Evolutionary conservation across 2,888 invertebrate species (phyloP).

Genomic region (Thumatha senex): DNA sequence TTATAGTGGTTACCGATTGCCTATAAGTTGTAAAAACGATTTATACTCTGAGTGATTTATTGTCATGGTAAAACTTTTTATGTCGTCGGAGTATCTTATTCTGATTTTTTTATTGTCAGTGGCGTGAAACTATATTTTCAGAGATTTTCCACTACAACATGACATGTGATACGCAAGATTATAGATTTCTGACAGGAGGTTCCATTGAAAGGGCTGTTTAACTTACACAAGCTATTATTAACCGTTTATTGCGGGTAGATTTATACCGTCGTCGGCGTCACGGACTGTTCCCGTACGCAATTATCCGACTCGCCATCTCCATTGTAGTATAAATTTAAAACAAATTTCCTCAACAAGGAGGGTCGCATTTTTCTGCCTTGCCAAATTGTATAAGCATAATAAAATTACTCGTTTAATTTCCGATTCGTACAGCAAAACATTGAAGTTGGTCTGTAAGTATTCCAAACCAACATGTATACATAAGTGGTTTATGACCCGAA

Average conservation of each 20-base stretch:
- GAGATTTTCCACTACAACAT: constrained; percentile 29
- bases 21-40: constrained; percentile 71
- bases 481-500: constrained; percentile 65
- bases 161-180: constrained; percentile 66
- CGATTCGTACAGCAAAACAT: constrained; percentile 36
- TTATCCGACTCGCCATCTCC: constrained; percentile 77
- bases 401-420: constrained; percentile 77
- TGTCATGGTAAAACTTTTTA: constrained; percentile 66
- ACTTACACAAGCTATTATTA: constrained; percentile 73
- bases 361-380: constrained; percentile 79
- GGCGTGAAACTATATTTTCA: constrained; percentile 28
- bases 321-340: constrained; percentile 83
- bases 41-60: constrained; percentile 77
- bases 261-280: constrained; percentile 69
- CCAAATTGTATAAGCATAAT: constrained; percentile 81
- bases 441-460: constrained; percentile 57
- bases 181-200: constrained; percentile 62
- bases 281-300: constrained; percentile 72
- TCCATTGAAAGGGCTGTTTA: constrained; percentile 65
- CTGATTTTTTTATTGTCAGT: constrained; percentile 27
- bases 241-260: constrained; percentile 72
- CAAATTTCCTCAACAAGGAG: constrained; percentile 80
- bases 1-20: constrained; percentile 66
- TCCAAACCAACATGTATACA: constrained; percentile 49
- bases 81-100: constrained; percentile 44